A percentile compares a stretch with the other conserved stretches of the same genome.
Evolutionary conservation across 1,140 invertebrate species (phyloP).

Genomic region (Arion vulgaris): DNA sequence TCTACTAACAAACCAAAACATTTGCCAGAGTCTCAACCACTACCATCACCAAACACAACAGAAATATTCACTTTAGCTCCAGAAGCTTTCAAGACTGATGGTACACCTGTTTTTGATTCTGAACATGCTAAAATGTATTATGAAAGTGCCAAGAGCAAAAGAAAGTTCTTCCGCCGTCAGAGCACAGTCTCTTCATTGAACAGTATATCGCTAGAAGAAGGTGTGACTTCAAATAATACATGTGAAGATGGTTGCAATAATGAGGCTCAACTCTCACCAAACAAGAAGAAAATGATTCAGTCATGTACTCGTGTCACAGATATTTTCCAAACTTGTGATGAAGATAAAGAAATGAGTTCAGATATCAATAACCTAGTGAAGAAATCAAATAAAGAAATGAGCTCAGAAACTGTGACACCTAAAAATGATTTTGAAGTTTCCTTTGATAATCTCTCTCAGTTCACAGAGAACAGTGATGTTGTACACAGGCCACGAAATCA

Average conservation of each 20-base stretch:
- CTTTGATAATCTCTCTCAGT: background rate
- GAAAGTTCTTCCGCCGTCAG: constrained; percentile 34
- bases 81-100: constrained; percentile 39
- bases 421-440: background rate
- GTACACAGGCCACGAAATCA: background rate
- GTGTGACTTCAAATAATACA: background rate
- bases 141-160: constrained; percentile 34
- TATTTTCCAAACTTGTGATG: constrained; percentile 19
- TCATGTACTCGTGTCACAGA: background rate
- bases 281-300: background rate
- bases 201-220: constrained; percentile 35
- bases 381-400: background rate
- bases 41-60: background rate
- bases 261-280: background rate
- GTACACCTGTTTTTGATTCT: constrained; percentile 35
- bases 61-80: constrained; percentile 40
- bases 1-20: background rate
- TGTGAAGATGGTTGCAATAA: background rate
- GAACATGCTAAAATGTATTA: constrained; percentile 39
- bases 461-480: background rate
- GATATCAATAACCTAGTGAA: background rate
- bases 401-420: background rate
- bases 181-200: constrained; percentile 42
- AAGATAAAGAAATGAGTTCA: background rate
- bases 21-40: background rate